Percentiles rank a stretch among this genome's conserved stretches.
Evolutionary conservation across 2,888 invertebrate genomes (phyloP).

Genomic region (Plagodis dolabraria): DNA sequence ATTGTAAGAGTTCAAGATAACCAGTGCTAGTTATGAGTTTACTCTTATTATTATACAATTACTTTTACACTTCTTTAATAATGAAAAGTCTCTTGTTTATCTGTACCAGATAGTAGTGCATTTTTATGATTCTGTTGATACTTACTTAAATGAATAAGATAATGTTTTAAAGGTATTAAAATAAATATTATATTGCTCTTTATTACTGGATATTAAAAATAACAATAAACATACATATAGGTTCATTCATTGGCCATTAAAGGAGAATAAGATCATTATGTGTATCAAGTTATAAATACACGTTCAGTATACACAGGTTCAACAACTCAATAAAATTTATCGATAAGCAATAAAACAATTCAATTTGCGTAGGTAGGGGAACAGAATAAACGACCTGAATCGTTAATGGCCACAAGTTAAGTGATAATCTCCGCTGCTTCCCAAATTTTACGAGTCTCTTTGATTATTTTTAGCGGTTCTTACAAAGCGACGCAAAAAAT

Average conservation of each 20-base stretch:
- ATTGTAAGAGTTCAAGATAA: conserved; percentile 13
- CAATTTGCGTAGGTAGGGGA: conserved; percentile 39
- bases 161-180: no score
- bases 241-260: conserved; percentile 25
- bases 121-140: no score
- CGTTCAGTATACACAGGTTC: conserved; percentile 20
- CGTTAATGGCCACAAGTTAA: conserved; percentile 20
- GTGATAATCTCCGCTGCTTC: conserved; percentile 26
- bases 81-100: no score
- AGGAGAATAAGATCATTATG: conserved; percentile 22
- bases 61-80: not conserved
- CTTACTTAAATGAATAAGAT: no score
- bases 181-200: not conserved
- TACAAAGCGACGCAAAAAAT: conserved; percentile 46
- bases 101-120: no score
- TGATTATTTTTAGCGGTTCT: conserved; percentile 40
- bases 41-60: not conserved
- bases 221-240: conserved; percentile 15
- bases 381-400: conserved; percentile 14
- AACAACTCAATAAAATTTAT: conserved; percentile 41
- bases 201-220: conserved; percentile 9
- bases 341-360: conserved; percentile 47
- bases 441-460: conserved; percentile 27
- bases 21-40: not conserved
- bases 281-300: conserved; percentile 25